phyloP scores from a whole-genome alignment of 2,797 vertebrate species.

The Peromyscus nudipes region DNA sequence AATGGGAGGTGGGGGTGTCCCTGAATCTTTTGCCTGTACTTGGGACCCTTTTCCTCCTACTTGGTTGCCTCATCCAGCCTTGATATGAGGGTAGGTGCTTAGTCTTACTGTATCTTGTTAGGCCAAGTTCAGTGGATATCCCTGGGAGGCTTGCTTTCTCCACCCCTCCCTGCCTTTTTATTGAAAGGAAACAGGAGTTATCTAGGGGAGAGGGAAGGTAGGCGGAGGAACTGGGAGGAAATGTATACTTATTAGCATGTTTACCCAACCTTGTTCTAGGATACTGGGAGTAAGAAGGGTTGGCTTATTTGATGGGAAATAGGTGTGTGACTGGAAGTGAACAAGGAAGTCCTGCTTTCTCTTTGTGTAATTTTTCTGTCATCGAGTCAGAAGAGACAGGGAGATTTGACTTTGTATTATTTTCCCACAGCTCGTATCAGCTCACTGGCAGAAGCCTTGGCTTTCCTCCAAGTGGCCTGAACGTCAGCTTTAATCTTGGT shows the following conservation, averaged over 20 bases:
- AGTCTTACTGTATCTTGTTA: not conserved
- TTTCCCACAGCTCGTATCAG: not conserved
- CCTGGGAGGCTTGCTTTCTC: not conserved
- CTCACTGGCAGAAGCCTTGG: not conserved
- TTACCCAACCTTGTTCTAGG: not conserved
- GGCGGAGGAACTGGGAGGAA: not conserved
- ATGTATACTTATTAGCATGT: not conserved
- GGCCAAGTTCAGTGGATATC: not conserved
- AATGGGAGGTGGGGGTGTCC: not conserved
- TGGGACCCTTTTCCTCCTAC: not conserved
- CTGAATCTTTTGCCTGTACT: not conserved
- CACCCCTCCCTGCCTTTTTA: too few relatives aligned
- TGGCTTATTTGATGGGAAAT: slow-evolving; percentile 25
- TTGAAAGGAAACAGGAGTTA: not conserved
- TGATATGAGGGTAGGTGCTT: not conserved
- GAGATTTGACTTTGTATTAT: not conserved
- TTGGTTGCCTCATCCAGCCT: not conserved
- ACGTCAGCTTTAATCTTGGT: not conserved
- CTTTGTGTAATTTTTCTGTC: not conserved
- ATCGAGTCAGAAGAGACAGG: not conserved
- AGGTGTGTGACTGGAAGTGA: not conserved
- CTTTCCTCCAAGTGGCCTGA: slow-evolving; percentile 22
- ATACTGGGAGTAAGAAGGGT: not conserved
- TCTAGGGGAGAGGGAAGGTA: not conserved
- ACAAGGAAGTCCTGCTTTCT: not conserved